Conservation (phyloP, 2,113 vertebrate genomes). For the Hemibagrus wyckioides region DNA sequence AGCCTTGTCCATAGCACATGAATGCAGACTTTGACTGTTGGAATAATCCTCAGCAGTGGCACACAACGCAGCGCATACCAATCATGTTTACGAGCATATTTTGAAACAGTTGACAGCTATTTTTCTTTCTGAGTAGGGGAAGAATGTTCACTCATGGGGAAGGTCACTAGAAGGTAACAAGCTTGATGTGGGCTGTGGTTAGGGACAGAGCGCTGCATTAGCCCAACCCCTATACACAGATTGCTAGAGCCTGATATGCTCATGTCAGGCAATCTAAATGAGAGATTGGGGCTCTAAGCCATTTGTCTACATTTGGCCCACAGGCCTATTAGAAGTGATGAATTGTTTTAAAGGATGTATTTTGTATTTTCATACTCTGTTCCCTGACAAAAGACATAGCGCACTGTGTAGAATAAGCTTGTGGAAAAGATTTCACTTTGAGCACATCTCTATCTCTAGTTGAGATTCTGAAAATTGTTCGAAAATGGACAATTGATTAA, state of each 20-base stretch:
- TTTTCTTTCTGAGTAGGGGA: conserved; percentile 56
- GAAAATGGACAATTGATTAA: background rate
- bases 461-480: background rate
- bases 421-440: background rate
- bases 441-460: background rate
- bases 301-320: conserved; percentile 56
- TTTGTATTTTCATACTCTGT: conserved; percentile 44
- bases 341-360: conserved; percentile 48
- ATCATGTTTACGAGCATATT: conserved; percentile 48
- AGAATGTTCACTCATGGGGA: conserved; percentile 57
- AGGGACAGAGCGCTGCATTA: conserved; percentile 52
- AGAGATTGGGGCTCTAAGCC: conserved; percentile 51
- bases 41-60: conserved; percentile 41
- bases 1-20: conserved; percentile 13
- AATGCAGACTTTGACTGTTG: conserved; percentile 40
- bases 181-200: conserved; percentile 55
- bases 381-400: conserved; percentile 20
- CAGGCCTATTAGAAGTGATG: conserved; percentile 51
- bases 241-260: conserved; percentile 50
- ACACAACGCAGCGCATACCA: conserved; percentile 55
- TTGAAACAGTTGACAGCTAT: conserved; percentile 54
- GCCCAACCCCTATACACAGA: conserved; percentile 46
- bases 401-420: conserved; percentile 28
- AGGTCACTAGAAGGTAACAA: conserved; percentile 65
- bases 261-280: conserved; percentile 62